Conservation (phyloP, 2,113 vertebrate genomes). For the Coryphaenoides rupestris region DNA sequence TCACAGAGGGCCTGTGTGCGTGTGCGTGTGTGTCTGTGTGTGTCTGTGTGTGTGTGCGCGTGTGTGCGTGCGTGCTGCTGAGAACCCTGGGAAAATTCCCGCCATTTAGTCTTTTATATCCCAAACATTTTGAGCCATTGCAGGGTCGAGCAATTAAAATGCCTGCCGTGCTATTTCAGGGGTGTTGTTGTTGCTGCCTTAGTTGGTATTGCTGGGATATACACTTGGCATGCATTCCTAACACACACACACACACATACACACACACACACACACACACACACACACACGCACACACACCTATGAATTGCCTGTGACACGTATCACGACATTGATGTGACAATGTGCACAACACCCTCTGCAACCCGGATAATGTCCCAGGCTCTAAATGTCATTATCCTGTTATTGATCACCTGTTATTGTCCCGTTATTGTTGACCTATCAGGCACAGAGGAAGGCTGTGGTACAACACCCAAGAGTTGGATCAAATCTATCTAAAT, state of each 20-base stretch:
- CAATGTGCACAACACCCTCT: not conserved
- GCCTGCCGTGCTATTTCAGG: slow-evolving; percentile 66
- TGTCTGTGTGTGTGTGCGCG: too few relatives aligned
- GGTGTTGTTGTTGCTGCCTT: slow-evolving; percentile 53
- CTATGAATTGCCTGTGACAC: too few relatives aligned
- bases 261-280: slow-evolving; percentile 12
- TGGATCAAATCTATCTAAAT: slow-evolving; percentile 55
- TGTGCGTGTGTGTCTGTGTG: slow-evolving; percentile 20
- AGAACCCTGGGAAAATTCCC: slow-evolving; percentile 22
- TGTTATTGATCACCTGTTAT: slow-evolving; percentile 3
- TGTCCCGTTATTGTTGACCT: slow-evolving; percentile 22
- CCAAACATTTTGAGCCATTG: slow-evolving; percentile 52
- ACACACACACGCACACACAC: not conserved
- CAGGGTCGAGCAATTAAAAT: slow-evolving; percentile 72
- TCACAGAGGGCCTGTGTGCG: too few relatives aligned
- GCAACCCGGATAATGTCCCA: not conserved
- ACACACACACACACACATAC: slow-evolving; percentile 15
- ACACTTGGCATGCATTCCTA: slow-evolving; percentile 33
- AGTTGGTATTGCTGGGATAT: slow-evolving; percentile 43
- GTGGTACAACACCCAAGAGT: slow-evolving; percentile 32
- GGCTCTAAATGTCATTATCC: not conserved
- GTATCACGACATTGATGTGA: too few relatives aligned
- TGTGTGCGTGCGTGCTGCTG: slow-evolving; percentile 31
- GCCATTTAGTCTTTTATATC: slow-evolving; percentile 27
- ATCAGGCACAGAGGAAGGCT: slow-evolving; percentile 26